Percentiles rank a stretch among this genome's conserved stretches.
These are phyloP conservation scores for Cosmia pyralina DNA, from an alignment of 2,888 invertebrate species.

Conservation along the genomic window DNA sequence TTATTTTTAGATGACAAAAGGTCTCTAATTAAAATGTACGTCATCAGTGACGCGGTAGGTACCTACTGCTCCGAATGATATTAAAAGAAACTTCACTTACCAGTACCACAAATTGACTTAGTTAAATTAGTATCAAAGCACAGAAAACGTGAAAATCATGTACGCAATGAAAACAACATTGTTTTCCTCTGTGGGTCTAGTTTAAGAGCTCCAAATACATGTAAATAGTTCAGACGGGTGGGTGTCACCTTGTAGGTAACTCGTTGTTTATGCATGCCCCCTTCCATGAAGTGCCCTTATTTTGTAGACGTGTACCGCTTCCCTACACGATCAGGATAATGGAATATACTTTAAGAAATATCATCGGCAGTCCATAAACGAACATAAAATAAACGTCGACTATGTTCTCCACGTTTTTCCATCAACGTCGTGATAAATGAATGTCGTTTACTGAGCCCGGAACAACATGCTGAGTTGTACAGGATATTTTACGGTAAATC, in stretches of 20 bases:
- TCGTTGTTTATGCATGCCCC: slow-evolving; percentile 49
- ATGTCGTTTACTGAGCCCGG: slow-evolving; percentile 44
- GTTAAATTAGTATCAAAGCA: slow-evolving; percentile 1
- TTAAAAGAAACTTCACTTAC: background rate
- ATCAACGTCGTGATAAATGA: slow-evolving; percentile 54
- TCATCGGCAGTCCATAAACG: slow-evolving; percentile 33
- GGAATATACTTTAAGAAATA: slow-evolving; percentile 46
- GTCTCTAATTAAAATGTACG: slow-evolving; percentile 1
- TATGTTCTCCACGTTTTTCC: slow-evolving; percentile 50
- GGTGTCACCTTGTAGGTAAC: slow-evolving; percentile 43
- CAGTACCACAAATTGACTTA: background rate
- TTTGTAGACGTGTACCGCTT: slow-evolving; percentile 29
- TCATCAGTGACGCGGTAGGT: background rate
- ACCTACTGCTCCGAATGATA: background rate
- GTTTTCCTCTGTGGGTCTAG: slow-evolving; percentile 35
- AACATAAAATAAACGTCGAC: slow-evolving; percentile 43
- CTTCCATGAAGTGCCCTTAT: slow-evolving; percentile 29
- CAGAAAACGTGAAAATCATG: slow-evolving; percentile 2
- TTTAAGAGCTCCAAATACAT: slow-evolving; percentile 44
- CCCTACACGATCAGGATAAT: slow-evolving; percentile 38
- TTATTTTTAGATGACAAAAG: slow-evolving; percentile 21
- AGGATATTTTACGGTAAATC: slow-evolving; percentile 29
- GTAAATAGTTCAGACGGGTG: slow-evolving; percentile 44
- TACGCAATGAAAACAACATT: slow-evolving; percentile 17
- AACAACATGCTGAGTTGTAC: slow-evolving; percentile 27